Conservation (phyloP, 64 coral and sea anemone genomes). For the Pocillopora damicornis region DNA sequence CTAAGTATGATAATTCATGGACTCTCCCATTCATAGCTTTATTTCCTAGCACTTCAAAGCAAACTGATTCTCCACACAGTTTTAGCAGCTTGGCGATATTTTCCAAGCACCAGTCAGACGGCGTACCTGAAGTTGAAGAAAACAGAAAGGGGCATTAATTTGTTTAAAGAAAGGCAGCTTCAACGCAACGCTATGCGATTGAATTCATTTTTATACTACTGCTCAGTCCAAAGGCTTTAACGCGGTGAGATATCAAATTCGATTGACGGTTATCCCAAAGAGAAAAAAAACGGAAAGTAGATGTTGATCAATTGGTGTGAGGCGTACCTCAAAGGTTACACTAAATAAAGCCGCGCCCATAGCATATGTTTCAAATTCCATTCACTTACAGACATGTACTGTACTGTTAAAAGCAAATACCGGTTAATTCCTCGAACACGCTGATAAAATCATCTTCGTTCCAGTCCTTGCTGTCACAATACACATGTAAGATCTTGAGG, state of each 20-base stretch:
- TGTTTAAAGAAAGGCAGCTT: not conserved
- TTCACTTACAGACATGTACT: not conserved
- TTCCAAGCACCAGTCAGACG: constrained; percentile 91
- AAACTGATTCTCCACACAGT: constrained; percentile 78
- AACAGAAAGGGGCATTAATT: not conserved
- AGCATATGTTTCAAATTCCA: not conserved
- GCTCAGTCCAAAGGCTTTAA: no score
- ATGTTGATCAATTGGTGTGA: not conserved
- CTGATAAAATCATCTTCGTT: constrained; percentile 89
- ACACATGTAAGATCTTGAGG: constrained; percentile 61
- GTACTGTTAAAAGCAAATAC: constrained; percentile 31
- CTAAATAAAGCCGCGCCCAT: not conserved
- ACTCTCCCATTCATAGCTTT: constrained; percentile 95
- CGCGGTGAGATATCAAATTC: not conserved
- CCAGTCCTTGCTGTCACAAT: constrained; percentile 68
- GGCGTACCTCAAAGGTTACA: not conserved
- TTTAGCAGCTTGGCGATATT: constrained; percentile 93
- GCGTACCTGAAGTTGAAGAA: constrained; percentile 47
- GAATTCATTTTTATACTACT: no score
- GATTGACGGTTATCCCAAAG: not conserved
- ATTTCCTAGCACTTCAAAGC: constrained; percentile 80
- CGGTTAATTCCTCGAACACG: constrained; percentile 91
- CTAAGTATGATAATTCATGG: constrained; percentile 87
- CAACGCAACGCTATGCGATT: not conserved
- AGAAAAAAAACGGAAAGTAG: not conserved